These are phyloP conservation scores for Dermochelys coriacea DNA, from an alignment of 2,797 vertebrate genomes.

Conservation along the genomic window DNA sequence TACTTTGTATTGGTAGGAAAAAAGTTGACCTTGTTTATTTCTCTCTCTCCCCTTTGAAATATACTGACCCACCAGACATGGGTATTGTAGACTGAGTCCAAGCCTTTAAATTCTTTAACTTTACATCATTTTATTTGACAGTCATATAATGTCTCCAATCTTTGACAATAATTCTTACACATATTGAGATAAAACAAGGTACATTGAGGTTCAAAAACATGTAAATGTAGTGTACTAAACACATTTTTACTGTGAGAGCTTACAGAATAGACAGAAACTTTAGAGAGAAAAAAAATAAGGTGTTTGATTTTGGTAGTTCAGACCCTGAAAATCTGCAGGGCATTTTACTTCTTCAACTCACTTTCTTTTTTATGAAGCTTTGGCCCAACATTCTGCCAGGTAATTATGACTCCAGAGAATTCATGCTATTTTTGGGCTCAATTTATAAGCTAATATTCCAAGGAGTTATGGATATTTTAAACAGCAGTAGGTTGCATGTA, in stretches of 20 bases:
- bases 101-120: neutral
- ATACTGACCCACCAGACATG: neutral
- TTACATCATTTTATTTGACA: neutral
- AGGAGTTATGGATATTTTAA: conserved; percentile 37
- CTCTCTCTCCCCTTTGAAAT: neutral
- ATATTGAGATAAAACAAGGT: neutral
- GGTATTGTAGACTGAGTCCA: neutral
- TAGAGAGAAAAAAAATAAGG: neutral
- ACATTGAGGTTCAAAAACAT: neutral
- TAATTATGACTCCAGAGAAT: conserved; percentile 61
- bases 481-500: neutral
- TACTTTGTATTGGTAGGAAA: neutral
- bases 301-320: conserved; percentile 14
- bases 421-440: conserved; percentile 41
- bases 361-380: conserved; percentile 17
- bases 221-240: neutral
- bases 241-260: neutral
- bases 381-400: neutral
- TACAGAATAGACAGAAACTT: neutral
- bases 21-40: neutral
- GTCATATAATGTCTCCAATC: neutral
- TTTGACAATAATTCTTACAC: neutral
- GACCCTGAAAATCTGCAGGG: conserved; percentile 4
- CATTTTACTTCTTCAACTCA: neutral
- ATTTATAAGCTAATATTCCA: conserved; percentile 16